These are phyloP conservation scores for Polietes domitor DNA, from an alignment of 2,888 invertebrate species.

Conservation along the genomic window DNA sequence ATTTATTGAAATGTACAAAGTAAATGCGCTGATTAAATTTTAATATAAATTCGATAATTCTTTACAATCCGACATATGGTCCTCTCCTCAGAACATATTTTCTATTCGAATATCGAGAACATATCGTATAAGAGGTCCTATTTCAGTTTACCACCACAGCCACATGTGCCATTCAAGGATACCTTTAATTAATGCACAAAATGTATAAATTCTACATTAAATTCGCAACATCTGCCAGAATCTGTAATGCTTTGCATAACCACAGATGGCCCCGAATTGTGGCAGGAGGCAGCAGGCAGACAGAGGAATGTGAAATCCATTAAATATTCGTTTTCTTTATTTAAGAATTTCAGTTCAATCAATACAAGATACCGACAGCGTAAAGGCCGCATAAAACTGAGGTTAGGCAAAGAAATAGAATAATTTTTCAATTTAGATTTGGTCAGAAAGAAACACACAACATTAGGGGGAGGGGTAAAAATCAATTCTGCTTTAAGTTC, in stretches of 20 bases:
- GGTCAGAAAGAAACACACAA: slow-evolving; percentile 8
- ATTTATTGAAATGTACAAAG: too few species aligned
- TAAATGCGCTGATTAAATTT: too few species aligned
- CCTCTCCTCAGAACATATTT: too few species aligned
- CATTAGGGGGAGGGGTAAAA: background rate
- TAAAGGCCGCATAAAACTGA: slow-evolving; percentile 2
- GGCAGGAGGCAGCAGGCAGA: background rate
- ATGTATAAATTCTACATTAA: background rate
- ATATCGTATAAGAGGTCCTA: too few species aligned
- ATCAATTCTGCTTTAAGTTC: slow-evolving; percentile 16
- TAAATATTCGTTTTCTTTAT: slow-evolving; percentile 25
- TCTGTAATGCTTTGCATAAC: slow-evolving; percentile 1
- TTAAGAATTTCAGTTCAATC: slow-evolving; percentile 10
- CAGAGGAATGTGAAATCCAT: slow-evolving; percentile 4
- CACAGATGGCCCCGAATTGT: background rate
- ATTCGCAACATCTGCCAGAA: slow-evolving; percentile 1
- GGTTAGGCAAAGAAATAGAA: slow-evolving; percentile 7
- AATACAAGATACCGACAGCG: background rate
- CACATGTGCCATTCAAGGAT: background rate
- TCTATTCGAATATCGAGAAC: too few species aligned
- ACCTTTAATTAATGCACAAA: background rate
- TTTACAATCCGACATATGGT: too few species aligned
- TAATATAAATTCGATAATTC: too few species aligned
- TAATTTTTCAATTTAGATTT: slow-evolving; percentile 13
- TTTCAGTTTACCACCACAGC: background rate